Evolutionary conservation across 2,888 invertebrate species (phyloP), one percentile per base, ranked within the genome.

Genomic region (Drosophila paramelanica): DNA sequence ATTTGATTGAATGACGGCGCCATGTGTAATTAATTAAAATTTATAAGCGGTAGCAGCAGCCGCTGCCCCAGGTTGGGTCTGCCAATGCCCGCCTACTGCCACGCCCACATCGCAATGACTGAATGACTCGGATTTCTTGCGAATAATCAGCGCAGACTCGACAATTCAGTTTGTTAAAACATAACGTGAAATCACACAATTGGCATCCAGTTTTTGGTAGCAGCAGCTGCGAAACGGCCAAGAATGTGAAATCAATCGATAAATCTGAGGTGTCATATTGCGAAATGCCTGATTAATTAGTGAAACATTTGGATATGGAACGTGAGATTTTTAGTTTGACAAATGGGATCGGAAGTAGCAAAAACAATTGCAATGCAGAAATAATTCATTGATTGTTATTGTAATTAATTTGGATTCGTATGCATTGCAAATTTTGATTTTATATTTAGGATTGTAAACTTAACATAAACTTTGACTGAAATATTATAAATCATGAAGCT

Each of bases 11-110:
- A 64, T 62, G 49, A 53, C 64, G 56, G 14, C 59, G 64, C 51
- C 49, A 50, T 33, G 43, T 53, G 56, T 59, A 79, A 75, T 73
- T 85, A 82, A 82, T 85, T 81, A 39, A 75, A 79, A 58, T 75
- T 69, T 66, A 46, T 59, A 67, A 77, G 43, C 67, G 46, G 52
- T 51, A 36, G 47, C 41, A 36, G 43, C 4, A 8, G 31, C 10
- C 31, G 36, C 11, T 36, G 43, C 47, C 11, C n/a, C 53, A 14
- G 57, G n/a, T 31, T 42, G 14, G 14, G 11, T 11, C 36, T n/a
- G n/a, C n/a, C 36, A 36, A 5, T 36, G 11, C 36, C 13, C 36
- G 36, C 36, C 36, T 5, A 36, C 36, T 1, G 36, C 13, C 36
- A 36, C 36, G 36, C 31, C 38, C 33, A 11, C 45, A 6, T 17